phyloP scores from a whole-genome alignment of 1,140 invertebrate genomes.

The Latrodectus geometricus region DNA sequence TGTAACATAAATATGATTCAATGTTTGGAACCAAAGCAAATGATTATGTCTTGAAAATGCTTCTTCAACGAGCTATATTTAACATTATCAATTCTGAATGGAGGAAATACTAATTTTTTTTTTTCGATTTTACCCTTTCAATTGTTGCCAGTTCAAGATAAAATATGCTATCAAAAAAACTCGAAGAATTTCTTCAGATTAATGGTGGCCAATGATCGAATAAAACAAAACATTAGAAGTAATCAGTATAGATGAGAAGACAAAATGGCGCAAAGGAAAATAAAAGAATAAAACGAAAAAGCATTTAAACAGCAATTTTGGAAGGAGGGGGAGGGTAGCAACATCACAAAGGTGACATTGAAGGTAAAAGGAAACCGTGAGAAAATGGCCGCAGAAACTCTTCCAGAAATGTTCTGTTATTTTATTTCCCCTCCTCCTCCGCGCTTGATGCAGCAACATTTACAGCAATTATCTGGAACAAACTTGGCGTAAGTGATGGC shows the following conservation, averaged over 20 bases:
- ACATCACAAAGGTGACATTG: conserved; percentile 16
- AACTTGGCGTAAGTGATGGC: background rate
- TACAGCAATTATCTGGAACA: background rate
- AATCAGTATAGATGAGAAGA: background rate
- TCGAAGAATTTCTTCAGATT: background rate
- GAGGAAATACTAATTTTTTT: too few relatives aligned
- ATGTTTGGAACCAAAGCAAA: too few relatives aligned
- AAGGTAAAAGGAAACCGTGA: conserved; percentile 32
- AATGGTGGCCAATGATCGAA: too few relatives aligned
- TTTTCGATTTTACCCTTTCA: too few relatives aligned
- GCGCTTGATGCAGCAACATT: background rate
- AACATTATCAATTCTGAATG: too few relatives aligned
- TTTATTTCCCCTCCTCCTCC: background rate
- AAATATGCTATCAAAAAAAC: too few relatives aligned
- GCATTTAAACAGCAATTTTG: too few relatives aligned
- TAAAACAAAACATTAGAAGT: conserved; percentile 7
- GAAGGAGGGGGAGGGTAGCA: background rate
- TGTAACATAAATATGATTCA: too few relatives aligned
- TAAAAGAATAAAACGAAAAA: background rate
- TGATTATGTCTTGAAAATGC: too few relatives aligned
- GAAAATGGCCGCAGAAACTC: conserved; percentile 7
- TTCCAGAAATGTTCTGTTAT: background rate
- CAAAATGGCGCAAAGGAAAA: background rate
- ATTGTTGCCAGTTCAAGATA: too few relatives aligned
- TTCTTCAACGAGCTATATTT: too few relatives aligned